Conservation (phyloP, 2,113 vertebrate genomes). For the Ceratotherium simum region DNA sequence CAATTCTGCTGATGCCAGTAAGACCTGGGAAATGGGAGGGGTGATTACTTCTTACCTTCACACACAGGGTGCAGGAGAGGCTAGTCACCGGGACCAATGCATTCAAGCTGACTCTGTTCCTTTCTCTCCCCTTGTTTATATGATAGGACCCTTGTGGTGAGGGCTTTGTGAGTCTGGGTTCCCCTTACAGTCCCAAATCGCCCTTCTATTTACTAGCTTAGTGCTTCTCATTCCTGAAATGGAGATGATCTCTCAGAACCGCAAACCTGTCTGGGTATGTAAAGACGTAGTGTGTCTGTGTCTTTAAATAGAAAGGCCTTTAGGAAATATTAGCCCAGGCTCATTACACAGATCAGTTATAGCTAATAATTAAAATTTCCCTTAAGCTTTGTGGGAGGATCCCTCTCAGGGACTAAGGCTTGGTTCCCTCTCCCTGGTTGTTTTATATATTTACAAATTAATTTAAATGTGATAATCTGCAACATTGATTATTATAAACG, state of each 20-base stretch:
- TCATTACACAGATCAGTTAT: constrained; percentile 76
- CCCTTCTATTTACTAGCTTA: background rate
- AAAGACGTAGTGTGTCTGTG: constrained; percentile 55
- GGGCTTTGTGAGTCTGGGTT: background rate
- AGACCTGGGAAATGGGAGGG: fast-evolving
- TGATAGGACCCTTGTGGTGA: background rate
- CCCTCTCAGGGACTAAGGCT: constrained; percentile 40
- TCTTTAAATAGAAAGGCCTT: constrained; percentile 76
- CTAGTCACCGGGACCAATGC: background rate
- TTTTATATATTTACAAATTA: constrained; percentile 79
- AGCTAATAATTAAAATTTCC: constrained; percentile 78
- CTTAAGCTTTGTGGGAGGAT: constrained; percentile 71
- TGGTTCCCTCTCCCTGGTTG: constrained; percentile 57
- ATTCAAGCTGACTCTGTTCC: background rate
- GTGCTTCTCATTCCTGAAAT: background rate
- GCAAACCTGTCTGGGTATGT: background rate
- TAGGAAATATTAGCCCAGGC: constrained; percentile 67
- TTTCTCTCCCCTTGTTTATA: background rate
- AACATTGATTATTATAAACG: constrained; percentile 62
- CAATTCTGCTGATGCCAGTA: background rate
- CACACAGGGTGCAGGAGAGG: too few species aligned
- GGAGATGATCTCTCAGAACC: constrained; percentile 9
- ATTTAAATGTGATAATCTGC: constrained; percentile 65
- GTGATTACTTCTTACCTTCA: background rate
- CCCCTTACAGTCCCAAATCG: background rate